Conservation (phyloP, 2,888 invertebrate species). For the Vanessa cardui region DNA sequence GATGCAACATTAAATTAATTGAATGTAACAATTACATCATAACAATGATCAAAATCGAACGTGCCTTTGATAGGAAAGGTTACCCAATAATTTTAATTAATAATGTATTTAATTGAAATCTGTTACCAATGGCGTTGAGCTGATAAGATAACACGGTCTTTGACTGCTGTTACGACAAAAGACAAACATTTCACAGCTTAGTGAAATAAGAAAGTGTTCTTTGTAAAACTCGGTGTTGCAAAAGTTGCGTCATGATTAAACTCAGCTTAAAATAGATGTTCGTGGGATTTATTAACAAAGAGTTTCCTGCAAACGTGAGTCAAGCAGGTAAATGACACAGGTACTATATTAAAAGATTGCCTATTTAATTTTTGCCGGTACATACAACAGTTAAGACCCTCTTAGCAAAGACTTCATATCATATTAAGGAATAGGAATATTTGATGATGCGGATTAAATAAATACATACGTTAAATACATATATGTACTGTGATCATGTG, state of each 20-base stretch:
- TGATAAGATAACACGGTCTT: constrained; percentile 14
- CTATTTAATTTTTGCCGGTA: neutral
- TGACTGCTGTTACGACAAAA: constrained; percentile 16
- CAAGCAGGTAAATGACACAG: constrained; percentile 38
- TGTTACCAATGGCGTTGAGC: neutral
- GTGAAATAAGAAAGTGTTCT: constrained; percentile 12
- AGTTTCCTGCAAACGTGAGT: constrained; percentile 39
- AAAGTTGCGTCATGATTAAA: constrained; percentile 31
- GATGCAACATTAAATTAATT: too few relatives aligned
- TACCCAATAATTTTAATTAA: neutral
- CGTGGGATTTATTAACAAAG: constrained; percentile 36
- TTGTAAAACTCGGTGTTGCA: constrained; percentile 14
- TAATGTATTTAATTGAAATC: neutral
- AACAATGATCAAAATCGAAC: too few relatives aligned
- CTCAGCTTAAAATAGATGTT: constrained; percentile 31
- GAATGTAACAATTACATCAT: too few relatives aligned
- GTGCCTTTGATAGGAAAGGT: neutral
- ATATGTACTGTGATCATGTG: too few relatives aligned
- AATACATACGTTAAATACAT: neutral
- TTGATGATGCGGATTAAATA: too few relatives aligned
- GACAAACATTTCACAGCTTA: constrained; percentile 6
- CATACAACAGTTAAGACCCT: neutral
- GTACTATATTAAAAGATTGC: constrained; percentile 24
- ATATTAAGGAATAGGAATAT: too few relatives aligned
- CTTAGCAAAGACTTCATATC: neutral